Evolutionary conservation across 2,797 vertebrate genomes (phyloP).

Genomic region (Hippopotamyrus pictus): DNA sequence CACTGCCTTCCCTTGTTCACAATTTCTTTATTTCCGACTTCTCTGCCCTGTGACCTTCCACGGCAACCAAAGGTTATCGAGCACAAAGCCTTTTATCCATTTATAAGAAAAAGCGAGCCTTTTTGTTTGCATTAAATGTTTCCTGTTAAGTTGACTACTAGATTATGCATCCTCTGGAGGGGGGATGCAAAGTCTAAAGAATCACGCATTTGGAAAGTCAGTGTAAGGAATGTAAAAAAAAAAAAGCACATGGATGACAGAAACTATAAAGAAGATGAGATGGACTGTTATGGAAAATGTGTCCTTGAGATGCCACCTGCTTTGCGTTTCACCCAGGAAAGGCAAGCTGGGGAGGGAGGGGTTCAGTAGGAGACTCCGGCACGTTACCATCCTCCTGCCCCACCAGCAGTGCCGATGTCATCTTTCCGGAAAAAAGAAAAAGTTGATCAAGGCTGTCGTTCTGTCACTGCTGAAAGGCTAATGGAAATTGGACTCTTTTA

Average conservation of each 20-base stretch:
- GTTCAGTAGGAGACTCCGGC: too few species aligned
- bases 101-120: conserved; percentile 28
- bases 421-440: neutral
- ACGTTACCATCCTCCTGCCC: neutral
- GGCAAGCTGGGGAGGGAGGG: neutral
- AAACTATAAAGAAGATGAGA: neutral
- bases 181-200: conserved; percentile 48
- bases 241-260: neutral
- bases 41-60: neutral
- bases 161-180: too few species aligned
- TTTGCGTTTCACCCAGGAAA: neutral
- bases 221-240: conserved; percentile 53
- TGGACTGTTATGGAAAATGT: neutral
- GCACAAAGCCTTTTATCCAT: neutral
- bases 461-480: too few species aligned
- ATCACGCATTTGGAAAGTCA: conserved; percentile 58
- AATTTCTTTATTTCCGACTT: neutral
- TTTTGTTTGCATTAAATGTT: conserved; percentile 58
- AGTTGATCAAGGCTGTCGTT: neutral
- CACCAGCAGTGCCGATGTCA: neutral
- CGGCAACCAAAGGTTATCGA: neutral
- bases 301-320: neutral
- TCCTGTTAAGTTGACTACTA: conserved; percentile 70
- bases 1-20: neutral
- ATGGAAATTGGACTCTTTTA: neutral